Percentiles rank a stretch among this genome's conserved stretches.
These are phyloP conservation scores for Antheraea yamamai DNA, from an alignment of 2,888 invertebrate species.

Conservation along the genomic window DNA sequence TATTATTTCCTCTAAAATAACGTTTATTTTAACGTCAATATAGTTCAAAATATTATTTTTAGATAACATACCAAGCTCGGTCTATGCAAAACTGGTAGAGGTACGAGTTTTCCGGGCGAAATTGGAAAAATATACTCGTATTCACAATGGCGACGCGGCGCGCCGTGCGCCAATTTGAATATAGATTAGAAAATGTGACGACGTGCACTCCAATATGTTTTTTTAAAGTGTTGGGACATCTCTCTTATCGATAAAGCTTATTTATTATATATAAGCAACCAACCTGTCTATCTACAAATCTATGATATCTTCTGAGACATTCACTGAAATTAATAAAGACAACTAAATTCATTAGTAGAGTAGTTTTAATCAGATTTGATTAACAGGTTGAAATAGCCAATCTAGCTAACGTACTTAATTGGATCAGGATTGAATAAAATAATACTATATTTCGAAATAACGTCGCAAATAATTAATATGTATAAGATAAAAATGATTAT, in stretches of 20 bases:
- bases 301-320: too few relatives aligned
- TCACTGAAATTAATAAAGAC: too few relatives aligned
- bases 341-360: too few relatives aligned
- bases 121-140: slow-evolving; percentile 78
- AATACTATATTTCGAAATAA: too few relatives aligned
- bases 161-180: slow-evolving; percentile 74
- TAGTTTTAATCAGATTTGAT: too few relatives aligned
- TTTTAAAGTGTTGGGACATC: slow-evolving; percentile 48
- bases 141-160: slow-evolving; percentile 65
- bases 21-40: slow-evolving; percentile 26
- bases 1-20: slow-evolving; percentile 21
- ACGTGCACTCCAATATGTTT: slow-evolving; percentile 73
- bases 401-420: too few relatives aligned
- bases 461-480: too few relatives aligned
- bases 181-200: slow-evolving; percentile 80
- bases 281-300: neutral
- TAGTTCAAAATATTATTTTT: slow-evolving; percentile 29
- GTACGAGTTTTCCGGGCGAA: slow-evolving; percentile 71
- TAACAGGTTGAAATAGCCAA: too few relatives aligned
- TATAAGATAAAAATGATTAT: too few relatives aligned
- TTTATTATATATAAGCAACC: slow-evolving; percentile 11
- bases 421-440: too few relatives aligned
- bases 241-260: neutral
- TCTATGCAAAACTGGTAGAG: slow-evolving; percentile 54
- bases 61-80: slow-evolving; percentile 24